These are phyloP conservation scores for Drosophila anomelani DNA, from an alignment of 2,888 invertebrate species.

Conservation along the genomic window DNA sequence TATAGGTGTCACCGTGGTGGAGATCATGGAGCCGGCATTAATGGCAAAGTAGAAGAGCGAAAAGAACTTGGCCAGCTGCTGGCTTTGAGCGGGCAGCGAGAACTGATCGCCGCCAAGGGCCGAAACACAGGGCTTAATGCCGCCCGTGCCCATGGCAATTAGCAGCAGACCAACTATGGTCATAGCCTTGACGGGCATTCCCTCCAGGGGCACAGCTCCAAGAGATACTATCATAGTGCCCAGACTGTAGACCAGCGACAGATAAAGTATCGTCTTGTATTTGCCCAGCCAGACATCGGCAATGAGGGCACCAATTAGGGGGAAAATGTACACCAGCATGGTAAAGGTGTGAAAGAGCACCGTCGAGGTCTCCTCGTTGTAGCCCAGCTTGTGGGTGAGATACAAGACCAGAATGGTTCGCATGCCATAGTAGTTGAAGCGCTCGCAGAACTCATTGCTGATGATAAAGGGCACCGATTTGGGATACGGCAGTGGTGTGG, in stretches of 20 bases:
- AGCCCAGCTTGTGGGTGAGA: slow-evolving; percentile 91
- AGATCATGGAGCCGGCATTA: slow-evolving; percentile 95
- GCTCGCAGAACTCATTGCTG: slow-evolving; percentile 98
- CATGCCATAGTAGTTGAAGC: slow-evolving; percentile 99
- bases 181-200: slow-evolving; percentile 65
- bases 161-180: slow-evolving; percentile 89
- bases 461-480: slow-evolving; percentile 96
- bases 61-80: slow-evolving; percentile 93
- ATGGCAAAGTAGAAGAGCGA: slow-evolving; percentile 97
- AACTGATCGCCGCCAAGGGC: slow-evolving; percentile 99
- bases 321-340: slow-evolving; percentile 90
- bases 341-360: slow-evolving; percentile 95
- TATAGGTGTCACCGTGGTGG: slow-evolving; percentile 94
- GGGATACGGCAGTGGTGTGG: slow-evolving; percentile 88
- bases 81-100: slow-evolving; percentile 91
- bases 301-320: slow-evolving; percentile 93
- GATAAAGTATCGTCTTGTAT: slow-evolving; percentile 92
- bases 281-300: slow-evolving; percentile 97
- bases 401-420: slow-evolving; percentile 97
- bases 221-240: slow-evolving; percentile 93
- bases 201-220: slow-evolving; percentile 87
- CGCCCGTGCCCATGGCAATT: slow-evolving; percentile 96
- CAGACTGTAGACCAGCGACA: slow-evolving; percentile 93
- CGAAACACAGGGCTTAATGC: slow-evolving; percentile 97
- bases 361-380: slow-evolving; percentile 90